These are phyloP conservation scores for Gorsachius magnificus DNA, from an alignment of 2,797 vertebrate species.

Conservation along the genomic window DNA sequence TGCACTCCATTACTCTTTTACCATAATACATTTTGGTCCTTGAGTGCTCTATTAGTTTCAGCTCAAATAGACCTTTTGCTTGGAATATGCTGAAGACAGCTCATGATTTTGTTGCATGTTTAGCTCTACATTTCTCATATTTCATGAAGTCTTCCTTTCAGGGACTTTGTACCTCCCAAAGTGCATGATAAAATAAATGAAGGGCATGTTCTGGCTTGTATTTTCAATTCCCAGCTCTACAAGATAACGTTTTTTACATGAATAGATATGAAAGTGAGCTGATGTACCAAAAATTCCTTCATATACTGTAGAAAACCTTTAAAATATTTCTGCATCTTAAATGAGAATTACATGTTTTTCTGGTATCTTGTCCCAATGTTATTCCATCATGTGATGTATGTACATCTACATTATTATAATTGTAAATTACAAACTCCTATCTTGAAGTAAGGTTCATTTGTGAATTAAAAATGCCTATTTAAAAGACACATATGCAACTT, in stretches of 20 bases:
- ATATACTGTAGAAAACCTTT: not conserved
- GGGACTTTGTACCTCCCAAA: not conserved
- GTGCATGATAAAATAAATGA: not conserved
- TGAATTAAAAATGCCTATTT: not conserved
- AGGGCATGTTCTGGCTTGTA: not conserved
- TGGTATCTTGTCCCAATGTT: not conserved
- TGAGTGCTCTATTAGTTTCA: not conserved
- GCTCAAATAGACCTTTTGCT: not conserved
- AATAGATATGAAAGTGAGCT: too few relatives aligned
- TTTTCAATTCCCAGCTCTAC: not conserved
- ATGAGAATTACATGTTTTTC: not conserved
- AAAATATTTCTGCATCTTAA: not conserved
- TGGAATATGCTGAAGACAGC: not conserved
- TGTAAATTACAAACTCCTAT: not conserved
- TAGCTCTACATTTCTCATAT: not conserved
- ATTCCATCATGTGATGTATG: not conserved
- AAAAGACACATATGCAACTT: not conserved
- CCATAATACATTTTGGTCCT: not conserved
- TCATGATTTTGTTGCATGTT: not conserved
- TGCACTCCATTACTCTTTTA: not conserved
- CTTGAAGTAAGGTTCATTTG: not conserved
- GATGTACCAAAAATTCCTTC: not conserved
- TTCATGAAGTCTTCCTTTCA: not conserved
- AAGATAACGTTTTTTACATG: not conserved
- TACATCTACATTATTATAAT: not conserved